Percentiles rank a stretch among this genome's conserved stretches.
These are phyloP conservation scores for Ormyrus thymus DNA, from an alignment of 2,888 invertebrate species.

Conservation along the genomic window DNA sequence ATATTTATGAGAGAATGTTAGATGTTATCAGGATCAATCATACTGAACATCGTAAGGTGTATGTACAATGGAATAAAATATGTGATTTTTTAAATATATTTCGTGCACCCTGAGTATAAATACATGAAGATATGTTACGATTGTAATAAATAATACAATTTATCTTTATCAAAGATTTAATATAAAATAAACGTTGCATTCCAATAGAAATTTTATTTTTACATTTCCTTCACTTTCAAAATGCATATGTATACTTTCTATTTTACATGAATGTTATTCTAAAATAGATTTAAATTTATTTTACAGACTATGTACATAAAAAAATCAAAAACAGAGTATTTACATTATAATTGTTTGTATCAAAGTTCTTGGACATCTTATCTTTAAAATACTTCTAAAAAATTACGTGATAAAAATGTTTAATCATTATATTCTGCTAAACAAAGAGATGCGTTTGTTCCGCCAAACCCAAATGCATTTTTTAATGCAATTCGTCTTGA, in stretches of 20 bases:
- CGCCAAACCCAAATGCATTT: slow-evolving; percentile 99
- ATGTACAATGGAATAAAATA: too few species aligned
- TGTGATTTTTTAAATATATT: too few species aligned
- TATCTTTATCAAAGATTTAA: slow-evolving; percentile 65
- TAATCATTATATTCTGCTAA: slow-evolving; percentile 74
- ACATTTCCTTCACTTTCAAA: slow-evolving; percentile 35
- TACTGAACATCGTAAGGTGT: too few species aligned
- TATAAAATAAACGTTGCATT: slow-evolving; percentile 70
- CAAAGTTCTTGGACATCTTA: background rate
- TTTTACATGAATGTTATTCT: slow-evolving; percentile 6
- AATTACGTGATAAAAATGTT: slow-evolving; percentile 10
- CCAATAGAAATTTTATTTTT: slow-evolving; percentile 60
- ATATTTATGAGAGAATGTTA: too few species aligned
- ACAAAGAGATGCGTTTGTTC: slow-evolving; percentile 95
- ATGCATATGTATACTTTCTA: slow-evolving; percentile 4
- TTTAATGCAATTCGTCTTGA: slow-evolving; percentile 86
- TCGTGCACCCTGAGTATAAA: too few species aligned
- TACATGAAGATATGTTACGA: slow-evolving; percentile 56
- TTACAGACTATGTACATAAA: slow-evolving; percentile 52
- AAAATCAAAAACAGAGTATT: slow-evolving; percentile 54
- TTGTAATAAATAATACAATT: slow-evolving; percentile 57
- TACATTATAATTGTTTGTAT: slow-evolving; percentile 41
- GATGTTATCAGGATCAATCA: too few species aligned
- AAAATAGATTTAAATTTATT: slow-evolving; percentile 34
- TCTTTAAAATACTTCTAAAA: background rate